Evolutionary conservation across 2,888 invertebrate species (phyloP).

Genomic region (Cephus nigrinus): DNA sequence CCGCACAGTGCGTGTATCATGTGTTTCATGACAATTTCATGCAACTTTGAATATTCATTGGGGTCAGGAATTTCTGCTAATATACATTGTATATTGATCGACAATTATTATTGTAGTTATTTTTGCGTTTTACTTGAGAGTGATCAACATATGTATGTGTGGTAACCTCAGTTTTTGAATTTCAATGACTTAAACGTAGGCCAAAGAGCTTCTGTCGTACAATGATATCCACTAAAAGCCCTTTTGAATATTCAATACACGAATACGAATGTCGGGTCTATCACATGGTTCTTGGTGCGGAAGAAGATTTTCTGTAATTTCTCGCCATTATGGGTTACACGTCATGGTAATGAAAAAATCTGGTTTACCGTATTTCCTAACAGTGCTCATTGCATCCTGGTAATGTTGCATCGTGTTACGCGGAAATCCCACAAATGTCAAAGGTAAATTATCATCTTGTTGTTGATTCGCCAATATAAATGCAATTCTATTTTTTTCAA

Average conservation of each 20-base stretch:
- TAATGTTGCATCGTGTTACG: constrained; percentile 32
- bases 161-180: constrained; percentile 35
- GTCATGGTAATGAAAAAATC: constrained; percentile 32
- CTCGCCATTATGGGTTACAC: constrained; percentile 35
- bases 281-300: constrained; percentile 28
- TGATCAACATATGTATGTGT: constrained; percentile 33
- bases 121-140: constrained; percentile 28
- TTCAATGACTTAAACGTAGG: constrained; percentile 31
- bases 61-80: constrained; percentile 55
- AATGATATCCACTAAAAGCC: constrained; percentile 26
- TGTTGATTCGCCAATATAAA: constrained; percentile 24
- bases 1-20: constrained; percentile 61
- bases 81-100: constrained; percentile 27
- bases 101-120: constrained; percentile 30
- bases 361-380: constrained; percentile 28
- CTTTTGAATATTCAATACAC: constrained; percentile 29
- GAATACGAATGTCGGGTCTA: constrained; percentile 24
- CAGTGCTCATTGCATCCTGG: constrained; percentile 35
- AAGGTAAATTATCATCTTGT: constrained; percentile 24
- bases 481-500: constrained; percentile 25
- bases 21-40: constrained; percentile 47
- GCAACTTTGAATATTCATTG: constrained; percentile 37
- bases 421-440: constrained; percentile 30
- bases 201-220: constrained; percentile 26
- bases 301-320: constrained; percentile 31